phyloP scores from a whole-genome alignment of 2,888 invertebrate genomes.

The Sepioteuthis lessoniana region DNA sequence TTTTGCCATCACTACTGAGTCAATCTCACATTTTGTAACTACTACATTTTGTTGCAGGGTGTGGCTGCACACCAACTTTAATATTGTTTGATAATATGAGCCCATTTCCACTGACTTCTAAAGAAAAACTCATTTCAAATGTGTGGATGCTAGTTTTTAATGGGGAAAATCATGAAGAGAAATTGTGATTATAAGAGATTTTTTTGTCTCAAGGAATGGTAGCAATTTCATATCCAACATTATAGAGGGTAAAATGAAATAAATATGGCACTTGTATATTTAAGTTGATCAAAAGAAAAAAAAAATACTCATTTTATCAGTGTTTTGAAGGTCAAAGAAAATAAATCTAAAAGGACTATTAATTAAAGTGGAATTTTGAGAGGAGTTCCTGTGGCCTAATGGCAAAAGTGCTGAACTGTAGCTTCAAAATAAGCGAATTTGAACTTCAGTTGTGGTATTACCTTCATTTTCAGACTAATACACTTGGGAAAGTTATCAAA shows the following conservation, averaged over 20 bases:
- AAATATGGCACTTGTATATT: not conserved
- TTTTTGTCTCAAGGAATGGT: not conserved
- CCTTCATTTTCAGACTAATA: too few relatives aligned
- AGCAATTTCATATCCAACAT: not conserved
- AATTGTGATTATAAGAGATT: not conserved
- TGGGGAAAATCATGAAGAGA: not conserved
- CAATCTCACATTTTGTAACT: not conserved
- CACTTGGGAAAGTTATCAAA: too few relatives aligned
- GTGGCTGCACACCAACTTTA: slow-evolving; percentile 5
- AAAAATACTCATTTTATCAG: not conserved
- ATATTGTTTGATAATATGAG: slow-evolving; percentile 5
- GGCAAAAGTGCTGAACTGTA: too few relatives aligned
- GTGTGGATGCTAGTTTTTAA: not conserved
- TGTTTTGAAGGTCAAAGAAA: too few relatives aligned
- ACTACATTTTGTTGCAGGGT: not conserved
- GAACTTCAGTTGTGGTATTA: too few relatives aligned
- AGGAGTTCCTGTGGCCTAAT: too few relatives aligned
- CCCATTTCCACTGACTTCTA: not conserved
- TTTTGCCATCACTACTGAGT: not conserved
- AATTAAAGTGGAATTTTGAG: too few relatives aligned
- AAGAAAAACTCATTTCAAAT: not conserved
- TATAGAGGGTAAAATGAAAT: not conserved
- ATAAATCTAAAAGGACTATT: too few relatives aligned
- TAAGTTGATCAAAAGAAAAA: not conserved
- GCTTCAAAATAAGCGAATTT: too few relatives aligned